Evolutionary conservation across 2,888 invertebrate genomes (phyloP), one percentile per base, ranked within the genome.

Genomic region (Xanthorhoe spadicearia): DNA sequence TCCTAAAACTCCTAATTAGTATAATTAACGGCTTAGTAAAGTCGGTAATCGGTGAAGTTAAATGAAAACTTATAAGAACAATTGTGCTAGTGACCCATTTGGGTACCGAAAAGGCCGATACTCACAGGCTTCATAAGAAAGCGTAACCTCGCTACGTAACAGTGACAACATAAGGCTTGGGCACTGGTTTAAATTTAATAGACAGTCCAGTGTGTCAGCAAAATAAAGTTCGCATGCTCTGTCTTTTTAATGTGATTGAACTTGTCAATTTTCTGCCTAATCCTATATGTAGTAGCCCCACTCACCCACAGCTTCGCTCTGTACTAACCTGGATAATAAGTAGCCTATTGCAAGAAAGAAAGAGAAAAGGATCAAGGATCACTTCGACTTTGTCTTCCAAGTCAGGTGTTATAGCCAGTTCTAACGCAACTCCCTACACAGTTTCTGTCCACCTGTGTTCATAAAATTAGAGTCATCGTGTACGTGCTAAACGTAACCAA

Each of bases 131-230:
- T 43, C 38, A 3, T 4, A 43, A 13, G 15, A 35, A 58, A 48
- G 18, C 7, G 35, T 50, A 49, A 58, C 50, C 58, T 35, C 32
- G 18, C 35, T 18, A 35, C 17, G 58, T 58, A 58, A 58, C 35
- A 35, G 18, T 50, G 35, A 28, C 48, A 58, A 49, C 57, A 57
- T 49, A 57, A 49, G 9, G 28, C 28, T 10, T 48, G 48, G 23
- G 15, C 55, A 19, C 23, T 23, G 15, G 46, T 48, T 56, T 13
- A 2, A 43, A 55, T 10, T 15, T 5, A 7, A 17, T 17, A 4
- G 13, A 2, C 38, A 13, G 23, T 23, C 2, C 4, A 4, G 2
- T 23, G 23, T 1, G 23, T n/a, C n/a, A n/a, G 23, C 23, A 23
- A 23, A 1, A 23, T 23, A 3, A 23, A 23, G 23, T 23, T 3